Evolutionary conservation across 1,140 invertebrate genomes (phyloP), one percentile per base, ranked within the genome.

Genomic region (Yoshiicerus persimilis): DNA sequence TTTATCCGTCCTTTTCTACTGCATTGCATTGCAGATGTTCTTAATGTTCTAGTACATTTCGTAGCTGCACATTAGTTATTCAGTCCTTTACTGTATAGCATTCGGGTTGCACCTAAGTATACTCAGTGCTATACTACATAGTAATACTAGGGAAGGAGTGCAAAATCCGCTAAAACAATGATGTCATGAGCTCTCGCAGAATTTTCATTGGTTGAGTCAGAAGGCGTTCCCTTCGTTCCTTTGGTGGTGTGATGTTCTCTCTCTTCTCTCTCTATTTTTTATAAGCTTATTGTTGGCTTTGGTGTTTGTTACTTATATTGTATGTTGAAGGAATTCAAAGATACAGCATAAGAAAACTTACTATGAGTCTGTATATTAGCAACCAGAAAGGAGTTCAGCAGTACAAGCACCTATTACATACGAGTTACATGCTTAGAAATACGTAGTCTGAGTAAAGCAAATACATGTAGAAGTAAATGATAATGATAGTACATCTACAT

Each of bases 121-220:
- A n/a, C n/a, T n/a, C n/a, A n/a, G n/a, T 56, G 4, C 3, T 56
- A 56, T 30, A 30, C 11, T 30, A 66, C 11, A 66, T 11, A 11
- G 66, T 30, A 16, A 70, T 27, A 27, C n/a, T 0, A 75, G 27
- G 75, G 32, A 77, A 77, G 70, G 25, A 80, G 75, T 38, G 75
- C 75, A 80, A 80, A 80, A 80, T 80, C 75, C 32, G 75, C 75
- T 80, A 38, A 80, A 80, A 80, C 75, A 36, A 38, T 80, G 75
- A 80, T 80, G 75, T 80, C 75, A 80, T 38, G 75, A 80, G 34
- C 75, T 36, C 16, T 36, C n/a, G 30, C 30, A n/a, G 32, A 70
- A 70, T 34, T 80, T 38, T 80, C 32, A 80, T 80, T 80, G 75
- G 75, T 32, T 32, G 75, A 80, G 38, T 34, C 32, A 38, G 75